These are phyloP conservation scores for Recurvirostra avosetta DNA, from an alignment of 2,113 vertebrate species.

Conservation along the genomic window DNA sequence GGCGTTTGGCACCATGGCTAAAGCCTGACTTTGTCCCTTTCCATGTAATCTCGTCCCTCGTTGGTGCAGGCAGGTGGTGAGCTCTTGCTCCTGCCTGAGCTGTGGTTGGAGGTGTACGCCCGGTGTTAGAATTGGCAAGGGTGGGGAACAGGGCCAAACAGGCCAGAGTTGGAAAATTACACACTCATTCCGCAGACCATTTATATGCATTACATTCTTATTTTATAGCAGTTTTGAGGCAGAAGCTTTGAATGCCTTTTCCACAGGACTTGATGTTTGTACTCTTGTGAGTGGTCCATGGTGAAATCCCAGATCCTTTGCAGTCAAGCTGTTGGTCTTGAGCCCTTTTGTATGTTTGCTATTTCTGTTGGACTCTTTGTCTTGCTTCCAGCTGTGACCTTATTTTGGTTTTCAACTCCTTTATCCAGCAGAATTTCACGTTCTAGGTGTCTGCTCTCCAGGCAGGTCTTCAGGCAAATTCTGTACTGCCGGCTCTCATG, in stretches of 20 bases:
- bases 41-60: background rate
- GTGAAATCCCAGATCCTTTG: background rate
- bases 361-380: background rate
- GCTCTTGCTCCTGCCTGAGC: background rate
- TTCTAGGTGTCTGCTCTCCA: constrained; percentile 16
- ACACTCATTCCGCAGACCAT: background rate
- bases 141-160: background rate
- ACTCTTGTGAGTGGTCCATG: background rate
- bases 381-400: background rate
- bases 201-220: background rate
- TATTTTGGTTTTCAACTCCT: background rate
- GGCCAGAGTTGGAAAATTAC: background rate
- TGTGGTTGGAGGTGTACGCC: background rate
- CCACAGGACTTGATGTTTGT: background rate
- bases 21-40: background rate
- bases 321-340: background rate
- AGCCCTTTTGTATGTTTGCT: background rate
- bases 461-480: constrained; percentile 25
- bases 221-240: background rate
- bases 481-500: background rate
- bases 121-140: background rate
- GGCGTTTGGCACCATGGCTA: background rate
- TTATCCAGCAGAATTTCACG: background rate
- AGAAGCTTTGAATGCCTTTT: background rate
- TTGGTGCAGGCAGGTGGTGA: background rate